phyloP scores from a whole-genome alignment of 2,113 vertebrate genomes.

The Ictidomys tridecemlineatus region DNA sequence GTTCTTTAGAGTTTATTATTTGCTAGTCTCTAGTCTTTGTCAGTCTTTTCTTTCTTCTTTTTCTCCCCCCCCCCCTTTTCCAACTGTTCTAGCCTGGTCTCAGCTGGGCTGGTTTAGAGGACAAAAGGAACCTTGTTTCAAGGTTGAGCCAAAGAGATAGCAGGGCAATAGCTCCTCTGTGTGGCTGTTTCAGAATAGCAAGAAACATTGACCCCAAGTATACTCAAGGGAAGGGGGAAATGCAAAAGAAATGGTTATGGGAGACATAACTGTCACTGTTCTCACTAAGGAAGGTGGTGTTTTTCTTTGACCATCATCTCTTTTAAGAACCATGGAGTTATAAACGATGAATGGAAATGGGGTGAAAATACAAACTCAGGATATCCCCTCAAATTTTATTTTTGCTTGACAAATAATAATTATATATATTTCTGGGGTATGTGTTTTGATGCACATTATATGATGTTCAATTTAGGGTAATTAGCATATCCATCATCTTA shows the following conservation, averaged over 20 bases:
- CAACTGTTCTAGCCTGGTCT: not conserved
- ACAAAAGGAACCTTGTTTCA: not conserved
- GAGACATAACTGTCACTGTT: not conserved
- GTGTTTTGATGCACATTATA: not conserved
- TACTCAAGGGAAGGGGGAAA: not conserved
- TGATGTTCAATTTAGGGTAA: not conserved
- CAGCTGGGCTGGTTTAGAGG: not conserved
- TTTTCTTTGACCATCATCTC: not conserved
- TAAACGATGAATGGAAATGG: not conserved
- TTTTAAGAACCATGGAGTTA: not conserved
- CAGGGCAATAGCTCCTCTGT: conserved; percentile 42
- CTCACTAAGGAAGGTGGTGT: not conserved
- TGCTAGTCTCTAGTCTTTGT: not conserved
- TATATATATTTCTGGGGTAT: not conserved
- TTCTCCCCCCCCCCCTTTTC: too few species aligned
- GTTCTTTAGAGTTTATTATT: not conserved
- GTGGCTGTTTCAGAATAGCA: conserved; percentile 38
- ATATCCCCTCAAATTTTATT: not conserved
- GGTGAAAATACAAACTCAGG: not conserved
- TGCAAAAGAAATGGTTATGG: not conserved
- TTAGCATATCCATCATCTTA: not conserved
- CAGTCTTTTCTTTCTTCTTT: not conserved
- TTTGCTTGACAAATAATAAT: not conserved
- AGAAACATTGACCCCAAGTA: not conserved
- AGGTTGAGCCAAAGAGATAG: not conserved